These are phyloP conservation scores for Platygyra sinensis DNA, from an alignment of 64 coral and sea anemone genomes.

Conservation along the genomic window DNA sequence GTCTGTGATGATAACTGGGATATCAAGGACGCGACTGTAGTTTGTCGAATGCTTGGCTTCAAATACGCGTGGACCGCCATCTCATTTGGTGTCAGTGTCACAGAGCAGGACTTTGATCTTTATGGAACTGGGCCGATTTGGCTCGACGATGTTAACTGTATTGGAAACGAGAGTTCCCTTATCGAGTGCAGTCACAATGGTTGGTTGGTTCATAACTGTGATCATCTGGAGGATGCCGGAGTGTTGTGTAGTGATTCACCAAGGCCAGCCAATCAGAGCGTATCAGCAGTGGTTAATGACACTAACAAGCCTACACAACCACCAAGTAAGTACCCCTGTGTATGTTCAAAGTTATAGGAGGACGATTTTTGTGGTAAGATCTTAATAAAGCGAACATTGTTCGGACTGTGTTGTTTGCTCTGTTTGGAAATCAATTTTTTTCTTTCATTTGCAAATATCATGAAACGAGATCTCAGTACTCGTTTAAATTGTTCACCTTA, in stretches of 20 bases:
- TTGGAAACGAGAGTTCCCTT: slow-evolving; percentile 30
- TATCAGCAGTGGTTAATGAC: background rate
- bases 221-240: slow-evolving; percentile 43
- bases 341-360: too few species aligned
- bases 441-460: too few species aligned
- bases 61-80: slow-evolving; percentile 10
- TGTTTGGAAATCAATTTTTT: too few species aligned
- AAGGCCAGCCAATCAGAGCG: background rate
- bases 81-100: background rate
- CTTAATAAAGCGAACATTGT: too few species aligned
- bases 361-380: too few species aligned
- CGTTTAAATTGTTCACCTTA: background rate
- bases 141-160: slow-evolving; percentile 57
- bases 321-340: background rate
- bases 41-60: slow-evolving; percentile 15
- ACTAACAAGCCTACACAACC: background rate
- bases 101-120: background rate
- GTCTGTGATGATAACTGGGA: slow-evolving; percentile 33
- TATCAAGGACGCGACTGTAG: slow-evolving; percentile 8
- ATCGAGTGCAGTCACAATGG: slow-evolving; percentile 46
- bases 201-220: slow-evolving; percentile 51
- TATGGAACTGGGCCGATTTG: slow-evolving; percentile 38
- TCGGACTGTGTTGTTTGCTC: too few species aligned
- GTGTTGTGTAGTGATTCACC: slow-evolving; percentile 11
- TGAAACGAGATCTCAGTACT: too few species aligned